Base-by-base conservation (phyloP, 2,797 vertebrate genomes). In the Pelobates cultripes region DNA sequence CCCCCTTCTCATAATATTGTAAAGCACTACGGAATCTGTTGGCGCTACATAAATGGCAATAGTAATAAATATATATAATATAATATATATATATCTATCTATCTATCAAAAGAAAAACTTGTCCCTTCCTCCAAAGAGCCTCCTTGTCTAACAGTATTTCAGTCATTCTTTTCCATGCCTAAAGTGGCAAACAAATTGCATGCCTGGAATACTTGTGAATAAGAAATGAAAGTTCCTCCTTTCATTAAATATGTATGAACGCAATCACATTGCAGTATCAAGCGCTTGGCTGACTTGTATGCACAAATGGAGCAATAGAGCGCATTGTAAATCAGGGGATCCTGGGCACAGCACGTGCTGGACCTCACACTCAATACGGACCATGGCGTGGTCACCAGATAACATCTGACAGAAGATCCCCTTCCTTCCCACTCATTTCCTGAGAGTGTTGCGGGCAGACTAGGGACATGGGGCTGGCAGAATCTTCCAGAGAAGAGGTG, bases 101-200 rank as follows among this genome's bases (percentile, higher is more conserved):
- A 28, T 28, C 1, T 28, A 28, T 1, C 28, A 28, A 75, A 80
- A 15, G 74, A 43, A 15, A 4, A 28, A 12, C 13, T 17, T 80
- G 55, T 51, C 72, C 47, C 7, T 28, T 7, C 43, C 68, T 69
- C 77, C 74, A 74, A 66, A 77, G 82, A 83, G 42, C 45, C 77
- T 72, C 72, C 60, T 3, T 79, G 47, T 77, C 69, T 1, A 75
- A 74, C 2, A 14, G 75, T 45, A 76, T 83, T 83, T 83, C 82
- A 53, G 82, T 83, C 17, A 77, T 83, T 66, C 82, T 72, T 70
- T 78, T 83, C 68, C 40, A 71, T 43, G 82, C 3, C 7, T 55
- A 75, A 43, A 79, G 60, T 41, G 43, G 4, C 9, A 63, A 85
- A 4, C 73, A 75, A 41, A 75, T 83, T 43, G 40, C 43, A 2